Evolutionary conservation across 2,797 vertebrate species (phyloP), one percentile per base, ranked within the genome.

Genomic region (Ctenochaetus hawaiiensis): DNA sequence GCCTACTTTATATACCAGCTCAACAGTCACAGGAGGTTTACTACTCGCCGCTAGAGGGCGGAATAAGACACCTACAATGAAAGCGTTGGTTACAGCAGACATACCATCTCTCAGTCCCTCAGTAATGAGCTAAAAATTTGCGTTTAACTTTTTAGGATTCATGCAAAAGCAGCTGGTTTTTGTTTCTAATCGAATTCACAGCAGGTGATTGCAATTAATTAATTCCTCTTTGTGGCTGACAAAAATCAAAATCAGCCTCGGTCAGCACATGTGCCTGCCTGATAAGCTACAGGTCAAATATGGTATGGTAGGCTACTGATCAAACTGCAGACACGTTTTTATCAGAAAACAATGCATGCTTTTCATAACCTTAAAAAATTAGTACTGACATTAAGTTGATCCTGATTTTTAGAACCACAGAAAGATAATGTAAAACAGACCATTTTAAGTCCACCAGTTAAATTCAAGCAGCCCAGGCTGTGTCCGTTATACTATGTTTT

Each of bases 41-140:
- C n/a, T n/a, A 4, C 26, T 64, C 52, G 2, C 73, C 91, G 78
- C 80, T 80, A 68, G 87, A 78, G 68, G 73, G 75, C 43, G 61
- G 41, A 64, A 10, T 47, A 53, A 67, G 5, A 47, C 26, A 23
- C 65, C 7, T 22, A 8, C 26, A 49, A 18, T 9, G 52, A 3
- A 9, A 20, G 26, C 16, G 6, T 45, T 12, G 8, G 16, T 22
- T 18, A 8, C 22, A 60, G 49, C 8, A 37, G 18, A 63, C 41
- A 20, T 18, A 14, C 3, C 17, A 4, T 10, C 3, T 8, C 37
- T n/a, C 12, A 4, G 18, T 13, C 11, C 30, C 30, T 34, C 30
- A 34, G 30, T 34, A 34, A 34, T 34, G 6, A 34, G 30, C 30
- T 6, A 34, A 34, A 34, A 34, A 34, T 1, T 6, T 34, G 30